Evolutionary conservation across 2,113 vertebrate genomes (phyloP).

Genomic region (Siniperca knerii): DNA sequence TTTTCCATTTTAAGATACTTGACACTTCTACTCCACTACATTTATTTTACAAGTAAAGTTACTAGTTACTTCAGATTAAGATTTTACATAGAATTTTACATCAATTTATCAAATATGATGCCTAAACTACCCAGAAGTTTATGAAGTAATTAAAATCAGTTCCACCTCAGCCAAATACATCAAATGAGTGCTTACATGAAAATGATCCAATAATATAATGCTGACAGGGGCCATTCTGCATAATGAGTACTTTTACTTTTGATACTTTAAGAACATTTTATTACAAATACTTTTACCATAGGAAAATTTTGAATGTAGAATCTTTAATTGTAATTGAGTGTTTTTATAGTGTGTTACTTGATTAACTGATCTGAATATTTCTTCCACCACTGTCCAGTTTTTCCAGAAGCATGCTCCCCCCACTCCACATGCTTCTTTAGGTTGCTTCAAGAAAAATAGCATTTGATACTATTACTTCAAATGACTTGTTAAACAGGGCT

Average conservation of each 20-base stretch:
- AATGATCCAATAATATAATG: neutral
- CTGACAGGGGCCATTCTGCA: neutral
- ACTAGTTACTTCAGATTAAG: neutral
- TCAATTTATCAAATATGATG: neutral
- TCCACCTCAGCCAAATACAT: neutral
- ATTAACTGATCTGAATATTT: neutral
- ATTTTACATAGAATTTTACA: neutral
- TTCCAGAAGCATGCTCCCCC: neutral
- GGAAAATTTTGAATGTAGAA: neutral
- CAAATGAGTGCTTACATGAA: neutral
- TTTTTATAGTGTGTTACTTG: neutral
- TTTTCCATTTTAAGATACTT: neutral
- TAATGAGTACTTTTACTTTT: neutral
- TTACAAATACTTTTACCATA: neutral
- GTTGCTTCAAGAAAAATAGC: conserved; percentile 21
- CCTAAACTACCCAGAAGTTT: neutral
- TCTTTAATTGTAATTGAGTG: neutral
- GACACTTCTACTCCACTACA: neutral
- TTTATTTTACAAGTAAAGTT: neutral
- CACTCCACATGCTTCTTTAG: neutral
- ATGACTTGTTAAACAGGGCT: conserved; percentile 24
- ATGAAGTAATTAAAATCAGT: neutral
- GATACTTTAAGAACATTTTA: neutral
- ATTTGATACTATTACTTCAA: conserved; percentile 28
- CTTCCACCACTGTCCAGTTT: neutral